Base-by-base conservation (phyloP, 1,140 invertebrate species). In the Varroa destructor region DNA sequence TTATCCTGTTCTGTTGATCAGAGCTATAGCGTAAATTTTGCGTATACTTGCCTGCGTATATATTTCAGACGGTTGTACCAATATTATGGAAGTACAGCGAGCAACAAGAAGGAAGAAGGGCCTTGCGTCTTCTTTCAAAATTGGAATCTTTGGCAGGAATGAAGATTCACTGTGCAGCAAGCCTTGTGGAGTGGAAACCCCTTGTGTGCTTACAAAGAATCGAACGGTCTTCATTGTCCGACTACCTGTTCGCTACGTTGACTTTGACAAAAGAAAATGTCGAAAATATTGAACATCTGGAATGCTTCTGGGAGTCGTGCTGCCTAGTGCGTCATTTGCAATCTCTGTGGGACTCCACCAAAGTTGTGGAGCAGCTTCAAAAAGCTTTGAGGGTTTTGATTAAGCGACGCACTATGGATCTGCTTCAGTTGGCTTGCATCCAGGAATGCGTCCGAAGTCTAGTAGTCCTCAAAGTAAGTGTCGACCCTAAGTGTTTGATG, bases 231-330 rank as follows among this genome's bases (percentile, higher is more conserved):
- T 46, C 14, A 12, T 46, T 67, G 37, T 12, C 46, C 46, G 14
- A 40, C 36, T 14, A 36, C 37, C 14, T 67, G 40, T 14, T 37
- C 14, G 61, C 40, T 25, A 12, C 40, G 46, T 40, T 67, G 46
- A 12, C 40, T 40, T 37, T 67, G 3, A 40, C 12, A 37, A 40
- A 37, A 46, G 12, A 14, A 12, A 40, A 12, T 4, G 37, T 67
- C 40, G 36, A 40, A 37, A 40, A 40, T 67, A 40, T 14, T 12
- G 12, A 46, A 40, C 40, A 2, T 8, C 36, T 67, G 1, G 61
- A 67, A 46, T 46, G 61, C 14, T 67, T 67, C 61, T 67, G 61
- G 61, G 61, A 67, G 46, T 67, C 61, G 14, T 67, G 61, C 61
- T 12, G 12, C 36, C 37, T 67, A 12, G 37, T 37, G 5, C 61